A percentile compares a stretch with the other conserved stretches of the same genome.
Evolutionary conservation across 1,140 invertebrate species (phyloP).

Genomic region (Drosophila repleta): DNA sequence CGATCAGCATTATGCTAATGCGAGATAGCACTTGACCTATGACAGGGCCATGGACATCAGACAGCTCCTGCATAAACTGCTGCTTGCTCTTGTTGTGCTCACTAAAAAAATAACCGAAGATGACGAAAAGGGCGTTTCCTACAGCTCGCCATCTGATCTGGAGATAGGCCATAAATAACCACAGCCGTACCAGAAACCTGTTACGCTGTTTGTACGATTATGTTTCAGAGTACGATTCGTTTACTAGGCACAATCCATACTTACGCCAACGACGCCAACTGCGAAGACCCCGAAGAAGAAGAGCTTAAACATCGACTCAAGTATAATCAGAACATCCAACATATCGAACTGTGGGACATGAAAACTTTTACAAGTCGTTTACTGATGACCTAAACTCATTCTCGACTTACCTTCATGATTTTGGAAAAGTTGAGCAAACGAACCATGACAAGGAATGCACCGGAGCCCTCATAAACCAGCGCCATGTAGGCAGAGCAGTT

Average conservation of each 20-base stretch:
- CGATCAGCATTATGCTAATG: conserved; percentile 15
- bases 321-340: conserved; percentile 3
- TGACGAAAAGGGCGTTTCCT: background rate
- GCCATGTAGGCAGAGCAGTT: conserved; percentile 12
- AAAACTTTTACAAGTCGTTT: background rate
- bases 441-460: background rate
- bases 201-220: conserved; percentile 2
- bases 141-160: conserved; percentile 20
- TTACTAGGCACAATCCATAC: background rate
- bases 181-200: conserved; percentile 10
- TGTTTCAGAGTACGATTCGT: background rate
- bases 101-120: conserved; percentile 6
- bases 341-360: conserved; percentile 5
- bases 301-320: background rate
- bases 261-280: conserved; percentile 25
- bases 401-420: conserved; percentile 17
- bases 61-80: conserved; percentile 3
- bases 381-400: background rate
- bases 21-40: conserved; percentile 13
- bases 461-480: conserved; percentile 8
- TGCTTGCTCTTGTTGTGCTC: background rate
- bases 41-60: background rate
- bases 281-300: conserved; percentile 1
- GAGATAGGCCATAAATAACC: conserved; percentile 24
- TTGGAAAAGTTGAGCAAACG: conserved; percentile 2